phyloP scores from a whole-genome alignment of 2,113 vertebrate genomes.

The Agapornis roseicollis region DNA sequence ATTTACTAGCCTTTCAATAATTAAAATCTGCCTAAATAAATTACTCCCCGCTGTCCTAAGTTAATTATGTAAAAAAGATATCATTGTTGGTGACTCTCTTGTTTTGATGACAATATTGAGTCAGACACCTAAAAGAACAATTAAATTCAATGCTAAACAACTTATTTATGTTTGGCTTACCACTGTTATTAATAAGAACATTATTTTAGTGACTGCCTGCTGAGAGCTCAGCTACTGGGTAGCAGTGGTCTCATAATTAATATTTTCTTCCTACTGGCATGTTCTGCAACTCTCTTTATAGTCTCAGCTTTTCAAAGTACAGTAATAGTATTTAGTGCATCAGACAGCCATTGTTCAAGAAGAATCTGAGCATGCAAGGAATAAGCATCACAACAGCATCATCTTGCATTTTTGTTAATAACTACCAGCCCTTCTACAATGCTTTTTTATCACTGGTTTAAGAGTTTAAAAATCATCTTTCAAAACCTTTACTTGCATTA shows the following conservation, averaged over 20 bases:
- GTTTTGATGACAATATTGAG: slow-evolving; percentile 47
- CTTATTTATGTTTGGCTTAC: slow-evolving; percentile 63
- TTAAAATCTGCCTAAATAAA: slow-evolving; percentile 56
- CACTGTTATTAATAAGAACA: slow-evolving; percentile 32
- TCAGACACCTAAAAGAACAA: slow-evolving; percentile 65
- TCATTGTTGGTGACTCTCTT: background rate
- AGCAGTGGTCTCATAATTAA: slow-evolving; percentile 42
- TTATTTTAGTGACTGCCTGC: slow-evolving; percentile 20
- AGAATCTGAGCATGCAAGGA: background rate
- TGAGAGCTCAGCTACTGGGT: slow-evolving; percentile 46
- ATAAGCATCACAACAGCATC: background rate
- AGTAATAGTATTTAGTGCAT: background rate
- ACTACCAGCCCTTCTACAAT: background rate
- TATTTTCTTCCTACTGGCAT: slow-evolving; percentile 30
- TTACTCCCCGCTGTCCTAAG: slow-evolving; percentile 27
- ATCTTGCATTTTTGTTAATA: background rate
- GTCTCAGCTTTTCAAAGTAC: background rate
- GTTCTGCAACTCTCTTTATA: background rate
- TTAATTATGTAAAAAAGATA: slow-evolving; percentile 58
- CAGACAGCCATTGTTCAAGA: background rate
- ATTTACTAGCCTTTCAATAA: slow-evolving; percentile 36
- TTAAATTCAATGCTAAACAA: slow-evolving; percentile 56
- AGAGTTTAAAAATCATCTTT: background rate
- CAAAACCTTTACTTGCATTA: background rate
- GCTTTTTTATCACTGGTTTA: background rate